A percentile compares a stretch with the other conserved stretches of the same genome.
phyloP scores from a whole-genome alignment of 2,113 vertebrate species.

The Chaetodon auriga region DNA sequence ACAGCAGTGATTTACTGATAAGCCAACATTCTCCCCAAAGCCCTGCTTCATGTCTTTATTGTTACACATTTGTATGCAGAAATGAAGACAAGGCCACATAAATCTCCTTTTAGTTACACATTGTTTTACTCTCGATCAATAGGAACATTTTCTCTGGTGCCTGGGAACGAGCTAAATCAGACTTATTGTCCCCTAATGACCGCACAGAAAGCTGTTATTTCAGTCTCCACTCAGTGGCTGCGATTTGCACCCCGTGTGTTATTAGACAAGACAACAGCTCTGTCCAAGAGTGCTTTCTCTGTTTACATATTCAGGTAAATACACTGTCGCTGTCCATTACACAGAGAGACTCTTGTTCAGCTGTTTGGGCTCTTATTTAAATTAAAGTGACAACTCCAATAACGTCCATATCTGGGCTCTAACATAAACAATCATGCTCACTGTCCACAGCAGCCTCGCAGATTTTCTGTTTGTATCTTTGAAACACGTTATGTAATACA shows the following conservation, averaged over 20 bases:
- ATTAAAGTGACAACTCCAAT: constrained; percentile 42
- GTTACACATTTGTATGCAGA: constrained; percentile 38
- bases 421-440: constrained; percentile 32
- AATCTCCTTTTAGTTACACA: constrained; percentile 30
- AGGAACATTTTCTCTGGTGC: constrained; percentile 26
- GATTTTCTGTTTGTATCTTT: constrained; percentile 24
- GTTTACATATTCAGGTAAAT: constrained; percentile 62
- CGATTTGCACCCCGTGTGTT: constrained; percentile 41
- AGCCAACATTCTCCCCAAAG: neutral
- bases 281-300: constrained; percentile 34
- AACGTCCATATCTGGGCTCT: neutral
- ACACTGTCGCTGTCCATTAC: constrained; percentile 40
- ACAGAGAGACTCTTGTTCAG: constrained; percentile 27
- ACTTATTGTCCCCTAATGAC: constrained; percentile 59
- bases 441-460: neutral
- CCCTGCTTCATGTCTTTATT: constrained; percentile 10
- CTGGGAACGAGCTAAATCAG: constrained; percentile 51
- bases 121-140: constrained; percentile 42
- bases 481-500: constrained; percentile 38
- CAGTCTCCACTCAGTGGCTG: constrained; percentile 17
- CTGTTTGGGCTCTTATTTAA: constrained; percentile 41
- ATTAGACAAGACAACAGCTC: constrained; percentile 40
- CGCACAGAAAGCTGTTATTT: constrained; percentile 33
- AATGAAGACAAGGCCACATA: constrained; percentile 28
- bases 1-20: constrained; percentile 26